Conservation (phyloP, 2,888 invertebrate genomes). For the Ptilodon capucinus region DNA sequence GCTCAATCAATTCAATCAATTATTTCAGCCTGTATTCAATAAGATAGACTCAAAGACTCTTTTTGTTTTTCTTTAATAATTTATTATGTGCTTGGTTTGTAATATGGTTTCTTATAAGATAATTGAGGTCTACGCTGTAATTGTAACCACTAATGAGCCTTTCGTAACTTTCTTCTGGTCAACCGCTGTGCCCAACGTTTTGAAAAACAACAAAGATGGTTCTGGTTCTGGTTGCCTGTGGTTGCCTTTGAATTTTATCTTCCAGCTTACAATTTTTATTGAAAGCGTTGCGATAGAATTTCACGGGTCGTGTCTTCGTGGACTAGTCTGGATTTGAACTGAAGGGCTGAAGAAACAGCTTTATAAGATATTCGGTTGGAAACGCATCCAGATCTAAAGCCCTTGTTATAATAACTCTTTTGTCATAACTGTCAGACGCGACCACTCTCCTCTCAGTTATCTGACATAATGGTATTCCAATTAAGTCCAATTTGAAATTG, state of each 20-base stretch:
- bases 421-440: constrained; percentile 17
- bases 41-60: too few species aligned
- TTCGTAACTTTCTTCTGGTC: too few species aligned
- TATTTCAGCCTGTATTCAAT: too few species aligned
- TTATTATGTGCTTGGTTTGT: too few species aligned
- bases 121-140: neutral
- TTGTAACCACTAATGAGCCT: neutral
- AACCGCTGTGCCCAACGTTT: neutral
- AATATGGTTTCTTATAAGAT: too few species aligned
- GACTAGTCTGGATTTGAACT: constrained; percentile 50
- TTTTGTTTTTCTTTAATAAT: too few species aligned
- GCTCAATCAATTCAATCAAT: too few species aligned
- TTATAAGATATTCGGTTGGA: constrained; percentile 26
- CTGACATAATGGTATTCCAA: constrained; percentile 14
- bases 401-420: constrained; percentile 24
- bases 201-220: neutral
- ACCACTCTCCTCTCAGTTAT: constrained; percentile 18
- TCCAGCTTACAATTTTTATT: constrained; percentile 18
- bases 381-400: constrained; percentile 43
- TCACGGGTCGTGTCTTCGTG: constrained; percentile 27
- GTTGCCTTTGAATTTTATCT: neutral
- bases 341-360: constrained; percentile 48
- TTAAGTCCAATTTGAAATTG: constrained; percentile 8
- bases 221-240: neutral
- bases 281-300: constrained; percentile 10